These are phyloP conservation scores for Gobio occitaniae DNA, from an alignment of 2,797 vertebrate species.

Conservation along the genomic window DNA sequence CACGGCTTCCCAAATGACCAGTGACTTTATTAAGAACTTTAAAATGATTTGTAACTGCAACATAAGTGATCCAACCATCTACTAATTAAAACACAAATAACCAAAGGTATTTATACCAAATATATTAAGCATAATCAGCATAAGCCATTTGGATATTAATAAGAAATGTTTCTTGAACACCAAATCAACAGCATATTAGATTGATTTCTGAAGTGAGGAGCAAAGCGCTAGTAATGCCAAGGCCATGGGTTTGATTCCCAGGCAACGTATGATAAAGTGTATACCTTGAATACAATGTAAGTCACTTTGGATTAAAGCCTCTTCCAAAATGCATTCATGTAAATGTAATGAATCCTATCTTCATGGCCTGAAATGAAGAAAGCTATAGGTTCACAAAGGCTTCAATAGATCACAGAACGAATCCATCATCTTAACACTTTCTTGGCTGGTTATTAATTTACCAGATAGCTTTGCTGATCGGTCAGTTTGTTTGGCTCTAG, in stretches of 20 bases:
- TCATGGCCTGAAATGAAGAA: slow-evolving; percentile 61
- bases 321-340: background rate
- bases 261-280: background rate
- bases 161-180: no score
- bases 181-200: no score
- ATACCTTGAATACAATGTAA: background rate
- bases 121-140: no score
- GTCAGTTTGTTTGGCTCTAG: background rate
- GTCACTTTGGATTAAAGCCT: background rate
- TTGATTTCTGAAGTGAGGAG: no score
- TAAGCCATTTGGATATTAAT: no score
- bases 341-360: slow-evolving; percentile 32
- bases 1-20: background rate
- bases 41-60: background rate
- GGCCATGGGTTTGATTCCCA: background rate
- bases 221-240: background rate
- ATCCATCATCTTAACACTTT: background rate
- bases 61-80: background rate
- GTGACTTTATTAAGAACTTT: slow-evolving; percentile 1
- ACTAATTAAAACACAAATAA: background rate
- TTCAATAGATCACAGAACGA: background rate
- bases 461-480: background rate
- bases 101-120: no score
- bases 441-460: slow-evolving; percentile 11
- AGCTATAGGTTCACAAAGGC: slow-evolving; percentile 60